Percentiles rank a stretch among this genome's conserved stretches.
phyloP scores from a whole-genome alignment of 2,797 vertebrate genomes.

The Enteromius argenteus region DNA sequence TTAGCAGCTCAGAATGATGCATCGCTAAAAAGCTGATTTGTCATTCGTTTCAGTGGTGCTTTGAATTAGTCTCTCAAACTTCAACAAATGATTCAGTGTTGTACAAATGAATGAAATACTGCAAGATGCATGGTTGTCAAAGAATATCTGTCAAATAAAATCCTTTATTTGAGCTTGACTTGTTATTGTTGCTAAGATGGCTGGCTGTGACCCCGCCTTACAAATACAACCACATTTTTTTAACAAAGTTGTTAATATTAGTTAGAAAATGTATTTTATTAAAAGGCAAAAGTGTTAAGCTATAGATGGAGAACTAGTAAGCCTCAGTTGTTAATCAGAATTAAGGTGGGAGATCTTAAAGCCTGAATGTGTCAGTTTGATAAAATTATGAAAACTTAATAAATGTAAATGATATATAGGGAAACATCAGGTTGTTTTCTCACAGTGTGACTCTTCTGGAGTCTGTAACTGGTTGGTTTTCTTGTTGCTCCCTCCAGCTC shows the following conservation, averaged over 20 bases:
- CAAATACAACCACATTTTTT: neutral
- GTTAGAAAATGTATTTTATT: neutral
- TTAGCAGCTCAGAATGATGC: constrained; percentile 25
- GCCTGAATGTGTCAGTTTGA: neutral
- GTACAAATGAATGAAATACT: neutral
- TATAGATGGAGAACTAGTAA: neutral
- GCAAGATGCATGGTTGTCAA: constrained; percentile 16
- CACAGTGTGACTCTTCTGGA: neutral
- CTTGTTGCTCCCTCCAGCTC: constrained; percentile 59
- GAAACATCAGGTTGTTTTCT: neutral
- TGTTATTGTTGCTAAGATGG: constrained; percentile 35
- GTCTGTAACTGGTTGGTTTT: neutral
- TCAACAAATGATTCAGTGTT: neutral
- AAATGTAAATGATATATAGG: neutral
- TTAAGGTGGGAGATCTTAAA: neutral
- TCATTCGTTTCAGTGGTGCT: neutral
- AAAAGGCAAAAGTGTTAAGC: neutral
- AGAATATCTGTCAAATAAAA: neutral
- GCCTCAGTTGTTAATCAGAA: neutral
- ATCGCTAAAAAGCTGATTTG: neutral
- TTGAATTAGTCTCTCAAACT: neutral
- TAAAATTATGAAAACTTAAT: neutral
- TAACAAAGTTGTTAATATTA: neutral
- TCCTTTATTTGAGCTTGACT: neutral
- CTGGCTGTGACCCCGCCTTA: constrained; percentile 44